Evolutionary conservation across 2,797 vertebrate genomes (phyloP).

Genomic region (Melanotaenia nigrans): DNA sequence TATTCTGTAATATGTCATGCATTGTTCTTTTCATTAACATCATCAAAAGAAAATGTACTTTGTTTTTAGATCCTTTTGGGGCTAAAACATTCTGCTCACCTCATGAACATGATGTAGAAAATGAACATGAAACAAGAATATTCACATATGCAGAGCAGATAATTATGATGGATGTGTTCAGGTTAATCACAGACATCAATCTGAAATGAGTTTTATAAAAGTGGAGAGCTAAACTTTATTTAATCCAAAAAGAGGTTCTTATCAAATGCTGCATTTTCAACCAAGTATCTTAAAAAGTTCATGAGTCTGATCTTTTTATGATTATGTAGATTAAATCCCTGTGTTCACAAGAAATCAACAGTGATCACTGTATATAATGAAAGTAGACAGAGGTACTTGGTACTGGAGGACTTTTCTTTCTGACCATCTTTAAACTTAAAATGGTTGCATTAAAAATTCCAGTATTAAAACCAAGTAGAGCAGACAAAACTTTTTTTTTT

Average conservation of each 20-base stretch:
- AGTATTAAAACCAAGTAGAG: neutral
- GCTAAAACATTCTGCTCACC: no score
- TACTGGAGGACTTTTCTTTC: neutral
- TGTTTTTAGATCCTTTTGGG: no score
- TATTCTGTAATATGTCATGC: neutral
- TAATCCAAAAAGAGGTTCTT: neutral
- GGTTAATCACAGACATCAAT: neutral
- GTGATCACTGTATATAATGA: neutral
- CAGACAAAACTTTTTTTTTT: neutral
- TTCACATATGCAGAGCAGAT: neutral
- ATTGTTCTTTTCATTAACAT: neutral
- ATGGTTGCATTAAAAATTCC: neutral
- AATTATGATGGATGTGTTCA: neutral
- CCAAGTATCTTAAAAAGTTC: neutral
- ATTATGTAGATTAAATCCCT: neutral
- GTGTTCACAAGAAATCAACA: neutral
- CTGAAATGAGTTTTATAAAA: no score
- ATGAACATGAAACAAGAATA: neutral
- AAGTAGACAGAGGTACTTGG: neutral
- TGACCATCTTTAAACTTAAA: neutral
- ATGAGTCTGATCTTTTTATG: neutral
- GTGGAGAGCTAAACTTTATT: no score
- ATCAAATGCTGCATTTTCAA: neutral
- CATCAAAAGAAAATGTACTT: neutral
- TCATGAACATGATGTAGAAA: neutral